A percentile compares a stretch with the other conserved stretches of the same genome.
Conservation (phyloP, 2,797 vertebrate species). For the Remorina albescens region DNA sequence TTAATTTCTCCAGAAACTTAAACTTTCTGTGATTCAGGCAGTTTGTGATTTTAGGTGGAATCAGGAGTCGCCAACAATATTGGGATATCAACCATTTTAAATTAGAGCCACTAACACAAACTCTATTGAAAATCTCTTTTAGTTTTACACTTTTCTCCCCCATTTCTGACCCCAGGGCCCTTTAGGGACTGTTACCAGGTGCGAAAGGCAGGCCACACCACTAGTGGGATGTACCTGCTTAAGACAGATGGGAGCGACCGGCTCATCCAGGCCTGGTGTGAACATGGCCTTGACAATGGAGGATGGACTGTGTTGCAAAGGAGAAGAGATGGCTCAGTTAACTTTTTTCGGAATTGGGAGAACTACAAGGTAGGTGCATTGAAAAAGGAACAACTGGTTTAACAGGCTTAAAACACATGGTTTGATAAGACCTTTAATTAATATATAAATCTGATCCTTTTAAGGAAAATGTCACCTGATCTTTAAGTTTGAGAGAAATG, state of each 20-base stretch:
- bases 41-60: slow-evolving; percentile 6
- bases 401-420: too few relatives aligned
- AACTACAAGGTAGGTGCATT: slow-evolving; percentile 91
- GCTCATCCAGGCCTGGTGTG: slow-evolving; percentile 95
- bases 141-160: not conserved
- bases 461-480: slow-evolving; percentile 1
- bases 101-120: not conserved
- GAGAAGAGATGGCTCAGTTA: slow-evolving; percentile 94
- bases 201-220: slow-evolving; percentile 90
- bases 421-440: not conserved
- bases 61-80: not conserved
- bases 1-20: slow-evolving; percentile 15
- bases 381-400: not conserved
- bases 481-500: not conserved
- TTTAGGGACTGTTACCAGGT: slow-evolving; percentile 96
- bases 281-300: slow-evolving; percentile 94
- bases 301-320: slow-evolving; percentile 98
- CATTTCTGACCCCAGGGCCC: slow-evolving; percentile 85
- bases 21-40: slow-evolving; percentile 6
- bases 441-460: not conserved
- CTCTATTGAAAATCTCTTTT: not conserved
- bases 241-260: slow-evolving; percentile 88
- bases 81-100: not conserved
- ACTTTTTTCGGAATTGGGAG: slow-evolving; percentile 99
- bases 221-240: slow-evolving; percentile 96